Evolutionary conservation across 2,113 vertebrate species (phyloP).

Genomic region (Tangachromis dhanisi): DNA sequence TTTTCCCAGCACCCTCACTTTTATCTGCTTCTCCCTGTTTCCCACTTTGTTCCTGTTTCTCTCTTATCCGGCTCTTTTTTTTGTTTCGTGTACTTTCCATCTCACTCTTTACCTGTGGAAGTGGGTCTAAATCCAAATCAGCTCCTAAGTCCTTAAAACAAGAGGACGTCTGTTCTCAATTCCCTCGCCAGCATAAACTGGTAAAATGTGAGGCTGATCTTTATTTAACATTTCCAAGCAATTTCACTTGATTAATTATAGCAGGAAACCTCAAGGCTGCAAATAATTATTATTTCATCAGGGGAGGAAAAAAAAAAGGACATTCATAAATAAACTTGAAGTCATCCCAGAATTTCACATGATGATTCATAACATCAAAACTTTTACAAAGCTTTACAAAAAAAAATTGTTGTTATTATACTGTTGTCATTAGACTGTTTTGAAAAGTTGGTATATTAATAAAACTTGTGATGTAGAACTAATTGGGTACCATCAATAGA

Average conservation of each 20-base stretch:
- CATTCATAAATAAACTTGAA: slow-evolving; percentile 6
- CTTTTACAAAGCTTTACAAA: not conserved
- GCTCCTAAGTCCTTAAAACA: not conserved
- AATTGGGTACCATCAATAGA: not conserved
- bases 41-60: slow-evolving; percentile 7
- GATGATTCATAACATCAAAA: not conserved
- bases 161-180: not conserved
- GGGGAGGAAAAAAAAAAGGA: not conserved
- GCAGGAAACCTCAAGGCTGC: not conserved
- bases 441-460: not conserved
- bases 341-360: not conserved
- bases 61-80: not conserved
- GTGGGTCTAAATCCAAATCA: not conserved
- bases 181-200: not conserved
- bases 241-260: slow-evolving; percentile 10
- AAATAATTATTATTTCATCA: slow-evolving; percentile 26
- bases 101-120: not conserved
- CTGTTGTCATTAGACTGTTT: not conserved
- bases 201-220: not conserved
- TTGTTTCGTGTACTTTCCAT: not conserved
- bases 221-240: slow-evolving; percentile 14
- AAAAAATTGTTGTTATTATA: not conserved
- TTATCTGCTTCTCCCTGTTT: not conserved
- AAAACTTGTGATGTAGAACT: not conserved
- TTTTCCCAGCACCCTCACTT: not conserved